Conservation (phyloP, 2,888 invertebrate species). For the Clepsis dumicolana region DNA sequence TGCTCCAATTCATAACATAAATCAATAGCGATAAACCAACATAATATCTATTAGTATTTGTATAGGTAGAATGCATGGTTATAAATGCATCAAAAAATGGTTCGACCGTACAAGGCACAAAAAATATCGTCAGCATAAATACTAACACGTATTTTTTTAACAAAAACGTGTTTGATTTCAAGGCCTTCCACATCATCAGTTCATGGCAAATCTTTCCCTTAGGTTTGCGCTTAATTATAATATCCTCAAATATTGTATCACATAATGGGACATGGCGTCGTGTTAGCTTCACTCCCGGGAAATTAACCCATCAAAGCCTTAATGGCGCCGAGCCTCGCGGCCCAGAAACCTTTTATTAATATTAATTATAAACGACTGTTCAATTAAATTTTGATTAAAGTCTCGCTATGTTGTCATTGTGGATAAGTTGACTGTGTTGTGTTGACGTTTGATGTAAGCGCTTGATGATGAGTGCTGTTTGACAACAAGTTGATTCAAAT, state of each 20-base stretch:
- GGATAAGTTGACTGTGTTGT: background rate
- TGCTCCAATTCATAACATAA: background rate
- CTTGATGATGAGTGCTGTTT: background rate
- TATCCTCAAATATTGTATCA: conserved; percentile 37
- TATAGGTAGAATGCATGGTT: background rate
- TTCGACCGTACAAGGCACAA: too few relatives aligned
- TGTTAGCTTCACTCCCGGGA: conserved; percentile 32
- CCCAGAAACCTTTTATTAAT: conserved; percentile 35
- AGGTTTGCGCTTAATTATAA: conserved; percentile 18
- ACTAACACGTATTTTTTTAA: too few relatives aligned
- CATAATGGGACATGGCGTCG: conserved; percentile 7
- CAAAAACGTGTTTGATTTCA: background rate
- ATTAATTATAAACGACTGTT: conserved; percentile 40
- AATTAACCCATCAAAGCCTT: conserved; percentile 39
- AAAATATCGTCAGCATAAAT: too few relatives aligned
- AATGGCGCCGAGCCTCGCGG: conserved; percentile 25
- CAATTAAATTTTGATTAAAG: conserved; percentile 30
- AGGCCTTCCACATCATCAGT: background rate
- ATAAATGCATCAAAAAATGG: background rate
- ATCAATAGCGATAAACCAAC: background rate
- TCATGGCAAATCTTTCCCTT: background rate
- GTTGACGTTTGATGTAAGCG: background rate
- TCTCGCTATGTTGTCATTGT: conserved; percentile 18
- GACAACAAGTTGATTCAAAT: too few relatives aligned
- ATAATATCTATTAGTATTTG: background rate